phyloP scores from a whole-genome alignment of 2,888 invertebrate genomes.

The Noctua janthe region DNA sequence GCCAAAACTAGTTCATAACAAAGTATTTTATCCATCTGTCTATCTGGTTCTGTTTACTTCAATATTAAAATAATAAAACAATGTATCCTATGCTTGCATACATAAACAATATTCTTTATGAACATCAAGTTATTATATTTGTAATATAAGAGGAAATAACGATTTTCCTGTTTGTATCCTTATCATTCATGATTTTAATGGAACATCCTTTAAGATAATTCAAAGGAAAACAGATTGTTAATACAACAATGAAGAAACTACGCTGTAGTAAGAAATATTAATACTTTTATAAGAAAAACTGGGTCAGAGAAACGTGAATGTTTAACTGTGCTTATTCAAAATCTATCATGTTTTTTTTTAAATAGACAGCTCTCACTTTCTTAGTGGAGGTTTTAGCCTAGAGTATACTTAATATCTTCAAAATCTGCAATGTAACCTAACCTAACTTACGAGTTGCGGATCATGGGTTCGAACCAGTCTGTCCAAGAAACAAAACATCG shows the following conservation, averaged over 20 bases:
- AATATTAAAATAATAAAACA: slow-evolving; percentile 1
- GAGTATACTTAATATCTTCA: background rate
- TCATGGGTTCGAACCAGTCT: background rate
- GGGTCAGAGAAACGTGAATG: background rate
- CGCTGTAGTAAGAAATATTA: background rate
- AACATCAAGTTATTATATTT: slow-evolving; percentile 16
- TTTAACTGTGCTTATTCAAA: background rate
- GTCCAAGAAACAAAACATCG: background rate
- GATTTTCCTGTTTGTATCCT: slow-evolving; percentile 33
- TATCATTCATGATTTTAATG: slow-evolving; percentile 19
- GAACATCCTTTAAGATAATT: slow-evolving; percentile 2
- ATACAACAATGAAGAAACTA: background rate
- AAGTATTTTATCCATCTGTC: background rate
- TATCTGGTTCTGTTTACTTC: background rate
- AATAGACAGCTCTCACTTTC: background rate
- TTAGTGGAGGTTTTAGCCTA: background rate
- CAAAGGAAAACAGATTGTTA: slow-evolving; percentile 2
- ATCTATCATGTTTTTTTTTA: background rate
- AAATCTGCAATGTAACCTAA: background rate
- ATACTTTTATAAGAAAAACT: background rate
- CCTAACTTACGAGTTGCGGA: too few relatives aligned
- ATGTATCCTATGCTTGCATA: slow-evolving; percentile 17
- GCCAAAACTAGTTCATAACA: background rate
- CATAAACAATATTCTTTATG: slow-evolving; percentile 24
- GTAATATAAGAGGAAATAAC: slow-evolving; percentile 13